phyloP scores from a whole-genome alignment of 2,113 vertebrate genomes.

The Struthidea cinerea region DNA sequence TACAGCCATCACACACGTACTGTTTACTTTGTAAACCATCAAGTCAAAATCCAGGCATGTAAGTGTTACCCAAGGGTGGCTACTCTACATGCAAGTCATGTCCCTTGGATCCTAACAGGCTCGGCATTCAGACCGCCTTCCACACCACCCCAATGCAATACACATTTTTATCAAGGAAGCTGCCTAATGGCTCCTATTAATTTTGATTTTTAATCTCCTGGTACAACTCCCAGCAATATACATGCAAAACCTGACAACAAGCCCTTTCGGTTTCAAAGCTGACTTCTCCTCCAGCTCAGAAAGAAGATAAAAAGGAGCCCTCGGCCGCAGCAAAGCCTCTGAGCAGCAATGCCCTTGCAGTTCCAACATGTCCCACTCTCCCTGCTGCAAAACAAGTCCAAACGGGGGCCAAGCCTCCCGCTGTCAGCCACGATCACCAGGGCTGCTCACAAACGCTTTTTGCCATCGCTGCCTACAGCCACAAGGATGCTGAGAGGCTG shows the following conservation, averaged over 20 bases:
- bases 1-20: accelerated
- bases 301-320: not conserved
- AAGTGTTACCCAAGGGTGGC: constrained; percentile 17
- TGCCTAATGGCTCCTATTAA: not conserved
- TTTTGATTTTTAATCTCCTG: constrained; percentile 17
- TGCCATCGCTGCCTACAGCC: not conserved
- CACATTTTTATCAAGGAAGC: constrained; percentile 15
- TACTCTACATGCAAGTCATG: not conserved
- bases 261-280: not conserved
- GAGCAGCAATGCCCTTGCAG: constrained; percentile 18
- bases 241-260: not conserved
- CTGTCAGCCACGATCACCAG: not conserved
- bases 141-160: not conserved
- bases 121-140: not conserved
- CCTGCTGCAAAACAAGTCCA: not conserved
- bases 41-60: not conserved
- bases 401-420: not conserved
- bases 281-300: constrained; percentile 1
- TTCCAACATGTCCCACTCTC: not conserved
- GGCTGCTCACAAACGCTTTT: not conserved
- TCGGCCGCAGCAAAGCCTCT: not conserved
- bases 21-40: not conserved
- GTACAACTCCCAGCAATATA: not conserved
- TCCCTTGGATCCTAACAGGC: not conserved
- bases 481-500: not conserved